phyloP scores from a whole-genome alignment of 37 sponge, comb jelly and placozoan species.

The Hormiphora californensis region DNA sequence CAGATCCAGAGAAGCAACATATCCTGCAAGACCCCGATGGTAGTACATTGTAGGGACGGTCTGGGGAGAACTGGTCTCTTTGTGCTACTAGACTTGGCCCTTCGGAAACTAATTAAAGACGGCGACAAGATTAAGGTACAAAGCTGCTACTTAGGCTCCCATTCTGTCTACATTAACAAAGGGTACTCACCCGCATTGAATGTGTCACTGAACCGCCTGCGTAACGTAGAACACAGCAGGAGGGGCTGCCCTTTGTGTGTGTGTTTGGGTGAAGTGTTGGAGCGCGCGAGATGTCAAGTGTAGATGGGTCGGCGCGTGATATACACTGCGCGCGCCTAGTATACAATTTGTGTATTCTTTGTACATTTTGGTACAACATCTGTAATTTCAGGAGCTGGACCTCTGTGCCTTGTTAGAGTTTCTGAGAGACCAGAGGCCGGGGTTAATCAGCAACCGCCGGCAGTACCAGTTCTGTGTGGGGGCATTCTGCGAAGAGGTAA shows the following conservation, averaged over 20 bases:
- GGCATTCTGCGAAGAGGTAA: constrained; percentile 48
- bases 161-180: too few relatives aligned
- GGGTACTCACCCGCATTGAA: not conserved
- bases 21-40: constrained; percentile 20
- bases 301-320: too few relatives aligned
- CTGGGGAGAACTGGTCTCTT: constrained; percentile 24
- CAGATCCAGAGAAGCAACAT: constrained; percentile 53
- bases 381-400: constrained; percentile 29
- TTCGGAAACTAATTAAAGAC: constrained; percentile 22
- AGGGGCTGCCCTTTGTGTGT: too few relatives aligned
- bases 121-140: constrained; percentile 43
- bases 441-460: constrained; percentile 22
- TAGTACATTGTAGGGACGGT: constrained; percentile 42
- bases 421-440: constrained; percentile 27
- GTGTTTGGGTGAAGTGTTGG: too few relatives aligned
- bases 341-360: too few relatives aligned
- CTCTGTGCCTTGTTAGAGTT: constrained; percentile 42
- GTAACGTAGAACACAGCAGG: too few relatives aligned
- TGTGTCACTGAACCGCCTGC: not conserved
- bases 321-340: too few relatives aligned
- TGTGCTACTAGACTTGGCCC: constrained; percentile 2
- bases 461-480: constrained; percentile 53
- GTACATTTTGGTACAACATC: too few relatives aligned
- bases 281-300: too few relatives aligned
- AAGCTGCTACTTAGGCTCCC: not conserved